phyloP scores from a whole-genome alignment of 2,797 vertebrate genomes.

The Rhyacichthys aspro region DNA sequence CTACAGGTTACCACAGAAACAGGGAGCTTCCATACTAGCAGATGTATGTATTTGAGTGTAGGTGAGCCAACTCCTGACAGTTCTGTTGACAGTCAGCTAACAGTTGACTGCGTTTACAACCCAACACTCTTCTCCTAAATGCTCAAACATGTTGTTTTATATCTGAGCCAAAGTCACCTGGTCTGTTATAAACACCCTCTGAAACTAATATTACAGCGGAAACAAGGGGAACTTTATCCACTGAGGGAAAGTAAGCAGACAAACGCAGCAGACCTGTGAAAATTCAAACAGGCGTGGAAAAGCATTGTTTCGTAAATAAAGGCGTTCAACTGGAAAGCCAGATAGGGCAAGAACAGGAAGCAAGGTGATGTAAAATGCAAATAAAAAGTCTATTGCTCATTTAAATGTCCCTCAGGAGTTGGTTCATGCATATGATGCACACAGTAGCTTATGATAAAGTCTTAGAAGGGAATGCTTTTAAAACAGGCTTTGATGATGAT shows the following conservation, averaged over 20 bases:
- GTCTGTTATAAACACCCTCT: conserved; percentile 4
- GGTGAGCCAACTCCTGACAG: conserved; percentile 28
- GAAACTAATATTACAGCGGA: conserved; percentile 32
- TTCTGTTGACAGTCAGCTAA: conserved; percentile 27
- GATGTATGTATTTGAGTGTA: conserved; percentile 30
- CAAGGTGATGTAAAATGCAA: conserved; percentile 27
- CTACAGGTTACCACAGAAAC: conserved; percentile 24
- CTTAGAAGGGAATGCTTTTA: conserved; percentile 1
- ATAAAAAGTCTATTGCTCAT: conserved; percentile 37
- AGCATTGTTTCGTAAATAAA: conserved; percentile 50
- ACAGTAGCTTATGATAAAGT: conserved; percentile 7
- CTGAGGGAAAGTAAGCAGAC: conserved; percentile 23
- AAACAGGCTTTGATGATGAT: conserved; percentile 1
- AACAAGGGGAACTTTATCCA: conserved; percentile 49
- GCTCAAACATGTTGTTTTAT: conserved; percentile 52
- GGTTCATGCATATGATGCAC: conserved; percentile 21
- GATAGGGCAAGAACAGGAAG: conserved; percentile 34
- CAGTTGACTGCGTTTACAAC: conserved; percentile 51
- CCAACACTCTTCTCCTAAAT: conserved; percentile 34
- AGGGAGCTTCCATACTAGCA: conserved; percentile 15
- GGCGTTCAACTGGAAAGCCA: conserved; percentile 46
- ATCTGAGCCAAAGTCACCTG: conserved; percentile 32
- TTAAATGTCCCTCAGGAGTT: conserved; percentile 17
- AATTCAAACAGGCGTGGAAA: conserved; percentile 47
- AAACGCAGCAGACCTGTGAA: conserved; percentile 55